These are phyloP conservation scores for Onychorhynchus coronatus DNA, from an alignment of 2,113 vertebrate genomes.

Conservation along the genomic window DNA sequence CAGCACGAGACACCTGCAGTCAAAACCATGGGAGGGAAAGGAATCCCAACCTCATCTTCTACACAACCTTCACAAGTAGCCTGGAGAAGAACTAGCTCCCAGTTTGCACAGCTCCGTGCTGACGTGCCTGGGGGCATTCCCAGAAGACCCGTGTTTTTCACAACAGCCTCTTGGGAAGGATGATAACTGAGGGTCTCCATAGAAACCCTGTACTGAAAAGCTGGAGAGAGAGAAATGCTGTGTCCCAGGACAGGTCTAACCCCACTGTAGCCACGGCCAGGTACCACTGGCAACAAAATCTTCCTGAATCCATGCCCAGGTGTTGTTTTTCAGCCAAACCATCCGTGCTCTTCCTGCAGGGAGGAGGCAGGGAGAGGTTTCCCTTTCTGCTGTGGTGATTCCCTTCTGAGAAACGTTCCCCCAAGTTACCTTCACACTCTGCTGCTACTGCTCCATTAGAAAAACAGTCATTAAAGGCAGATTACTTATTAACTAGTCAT, in stretches of 20 bases:
- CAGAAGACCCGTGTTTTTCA: neutral
- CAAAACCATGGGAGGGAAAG: neutral
- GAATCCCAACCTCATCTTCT: neutral
- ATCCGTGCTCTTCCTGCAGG: neutral
- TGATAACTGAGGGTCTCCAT: neutral
- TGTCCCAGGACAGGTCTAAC: neutral
- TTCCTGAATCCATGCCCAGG: neutral
- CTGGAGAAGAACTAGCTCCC: neutral
- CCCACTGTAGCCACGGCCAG: neutral
- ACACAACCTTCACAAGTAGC: neutral
- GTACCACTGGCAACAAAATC: neutral
- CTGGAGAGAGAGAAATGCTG: neutral
- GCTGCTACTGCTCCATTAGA: neutral
- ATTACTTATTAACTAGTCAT: constrained; percentile 37
- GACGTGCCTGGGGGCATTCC: neutral
- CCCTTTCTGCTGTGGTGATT: neutral
- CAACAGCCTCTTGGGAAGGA: neutral
- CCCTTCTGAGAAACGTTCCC: neutral
- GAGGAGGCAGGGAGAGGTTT: neutral
- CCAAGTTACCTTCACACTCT: neutral
- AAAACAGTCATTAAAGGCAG: neutral
- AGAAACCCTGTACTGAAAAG: neutral
- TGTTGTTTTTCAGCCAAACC: neutral
- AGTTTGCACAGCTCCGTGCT: neutral
- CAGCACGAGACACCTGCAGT: neutral